Evolutionary conservation across 2,888 invertebrate genomes (phyloP).

Genomic region (Altica lythri): DNA sequence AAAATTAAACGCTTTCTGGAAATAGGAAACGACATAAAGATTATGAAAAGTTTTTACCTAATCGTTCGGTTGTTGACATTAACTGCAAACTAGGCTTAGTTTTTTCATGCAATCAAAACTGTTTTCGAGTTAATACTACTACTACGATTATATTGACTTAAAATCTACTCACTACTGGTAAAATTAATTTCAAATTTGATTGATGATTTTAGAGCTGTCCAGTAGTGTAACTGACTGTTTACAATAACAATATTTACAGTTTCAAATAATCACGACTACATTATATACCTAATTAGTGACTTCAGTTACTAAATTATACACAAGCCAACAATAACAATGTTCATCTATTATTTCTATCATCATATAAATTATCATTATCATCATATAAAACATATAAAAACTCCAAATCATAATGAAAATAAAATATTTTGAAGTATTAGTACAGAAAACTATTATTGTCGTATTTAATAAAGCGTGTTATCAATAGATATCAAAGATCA

Average conservation of each 20-base stretch:
- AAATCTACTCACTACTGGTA: constrained; percentile 58
- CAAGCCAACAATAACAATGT: too few species aligned
- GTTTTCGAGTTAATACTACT: constrained; percentile 19
- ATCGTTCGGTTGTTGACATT: constrained; percentile 14
- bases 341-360: too few species aligned
- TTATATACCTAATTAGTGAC: constrained; percentile 14
- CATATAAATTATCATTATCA: too few species aligned
- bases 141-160: constrained; percentile 46
- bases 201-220: constrained; percentile 54
- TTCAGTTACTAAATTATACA: constrained; percentile 1
- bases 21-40: constrained; percentile 37
- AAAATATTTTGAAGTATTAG: too few species aligned
- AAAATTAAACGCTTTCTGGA: constrained; percentile 54
- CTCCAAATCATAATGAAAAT: too few species aligned
- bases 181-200: constrained; percentile 53
- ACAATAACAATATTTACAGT: constrained; percentile 52
- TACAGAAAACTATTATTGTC: too few species aligned
- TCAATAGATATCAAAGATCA: too few species aligned
- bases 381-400: too few species aligned
- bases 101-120: constrained; percentile 19
- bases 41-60: constrained; percentile 41
- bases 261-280: constrained; percentile 39
- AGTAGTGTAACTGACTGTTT: constrained; percentile 58
- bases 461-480: too few species aligned
- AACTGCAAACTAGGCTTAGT: constrained; percentile 23